These are phyloP conservation scores for Calliopsis andreniformis DNA, from an alignment of 1,140 invertebrate species.

Conservation along the genomic window DNA sequence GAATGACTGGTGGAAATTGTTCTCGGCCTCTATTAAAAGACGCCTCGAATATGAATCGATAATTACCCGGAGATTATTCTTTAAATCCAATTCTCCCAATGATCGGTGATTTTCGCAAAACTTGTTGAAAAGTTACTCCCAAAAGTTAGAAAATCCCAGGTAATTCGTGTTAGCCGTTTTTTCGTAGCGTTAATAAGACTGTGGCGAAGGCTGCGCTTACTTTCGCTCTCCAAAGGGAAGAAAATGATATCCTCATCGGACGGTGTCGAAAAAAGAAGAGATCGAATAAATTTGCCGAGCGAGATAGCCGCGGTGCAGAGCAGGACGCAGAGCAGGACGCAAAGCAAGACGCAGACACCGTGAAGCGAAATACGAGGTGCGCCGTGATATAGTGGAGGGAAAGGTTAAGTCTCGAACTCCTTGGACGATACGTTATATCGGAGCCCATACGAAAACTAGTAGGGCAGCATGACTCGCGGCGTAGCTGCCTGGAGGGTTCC, in stretches of 20 bases:
- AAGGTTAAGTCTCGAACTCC: constrained; percentile 43
- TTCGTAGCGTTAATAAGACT: background rate
- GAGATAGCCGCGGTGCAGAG: background rate
- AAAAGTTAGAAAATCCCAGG: no score
- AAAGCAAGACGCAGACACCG: no score
- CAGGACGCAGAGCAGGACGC: no score
- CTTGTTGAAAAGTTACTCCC: no score
- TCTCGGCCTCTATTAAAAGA: background rate
- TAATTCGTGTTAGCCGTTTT: background rate
- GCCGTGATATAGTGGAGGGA: constrained; percentile 37
- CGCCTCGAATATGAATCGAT: no score
- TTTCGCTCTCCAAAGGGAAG: background rate
- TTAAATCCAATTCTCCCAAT: no score
- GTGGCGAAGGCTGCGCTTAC: background rate
- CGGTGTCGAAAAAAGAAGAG: background rate
- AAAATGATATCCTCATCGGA: background rate
- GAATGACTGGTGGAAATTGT: background rate
- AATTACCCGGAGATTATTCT: background rate
- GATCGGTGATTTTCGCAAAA: no score
- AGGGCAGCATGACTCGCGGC: constrained; percentile 50
- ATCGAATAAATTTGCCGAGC: constrained; percentile 18
- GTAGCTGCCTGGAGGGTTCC: constrained; percentile 52
- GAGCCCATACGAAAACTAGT: constrained; percentile 50
- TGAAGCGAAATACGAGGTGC: constrained; percentile 19
- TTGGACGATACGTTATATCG: constrained; percentile 37